A percentile compares a stretch with the other conserved stretches of the same genome.
Conservation (phyloP, 2,888 invertebrate genomes). For the Hypselothyrea guttata region DNA sequence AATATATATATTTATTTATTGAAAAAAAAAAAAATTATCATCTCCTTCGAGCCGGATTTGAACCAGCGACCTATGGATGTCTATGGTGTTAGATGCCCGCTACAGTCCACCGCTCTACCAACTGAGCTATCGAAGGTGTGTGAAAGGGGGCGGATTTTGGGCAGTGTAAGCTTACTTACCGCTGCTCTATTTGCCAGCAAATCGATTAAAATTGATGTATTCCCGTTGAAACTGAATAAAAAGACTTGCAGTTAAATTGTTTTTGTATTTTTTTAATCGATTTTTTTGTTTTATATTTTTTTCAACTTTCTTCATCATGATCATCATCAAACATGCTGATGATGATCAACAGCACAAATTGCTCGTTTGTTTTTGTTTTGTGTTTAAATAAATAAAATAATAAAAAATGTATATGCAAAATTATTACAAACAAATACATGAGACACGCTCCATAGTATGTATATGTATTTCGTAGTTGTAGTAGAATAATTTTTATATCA, state of each 20-base stretch:
- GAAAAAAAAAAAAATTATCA: conserved; percentile 11
- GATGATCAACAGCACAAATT: conserved; percentile 45
- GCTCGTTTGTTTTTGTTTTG: conserved; percentile 48
- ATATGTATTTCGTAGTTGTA: too few species aligned
- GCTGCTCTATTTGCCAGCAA: not conserved
- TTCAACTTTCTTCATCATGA: conserved; percentile 58
- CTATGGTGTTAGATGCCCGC: conserved; percentile 18
- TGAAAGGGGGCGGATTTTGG: conserved; percentile 25
- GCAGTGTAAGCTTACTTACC: conserved; percentile 6
- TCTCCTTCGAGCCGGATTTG: conserved; percentile 78
- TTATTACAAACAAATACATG: conserved; percentile 56
- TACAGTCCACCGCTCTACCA: conserved; percentile 78
- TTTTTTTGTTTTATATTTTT: conserved; percentile 67
- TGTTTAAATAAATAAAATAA: conserved; percentile 72
- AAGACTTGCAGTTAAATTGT: conserved; percentile 26
- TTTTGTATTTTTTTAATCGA: conserved; percentile 61
- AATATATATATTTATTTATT: not conserved
- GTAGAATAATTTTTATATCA: too few species aligned
- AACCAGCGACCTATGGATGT: conserved; percentile 78
- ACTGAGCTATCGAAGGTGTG: conserved; percentile 75
- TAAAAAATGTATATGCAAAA: conserved; percentile 59
- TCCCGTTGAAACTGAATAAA: conserved; percentile 19
- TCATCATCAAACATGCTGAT: conserved; percentile 41
- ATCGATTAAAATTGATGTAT: not conserved
- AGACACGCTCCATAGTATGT: conserved; percentile 56